Evolutionary conservation across 35 echinoderm and acorn worm species (phyloP).

Genomic region (Lytechinus pictus): DNA sequence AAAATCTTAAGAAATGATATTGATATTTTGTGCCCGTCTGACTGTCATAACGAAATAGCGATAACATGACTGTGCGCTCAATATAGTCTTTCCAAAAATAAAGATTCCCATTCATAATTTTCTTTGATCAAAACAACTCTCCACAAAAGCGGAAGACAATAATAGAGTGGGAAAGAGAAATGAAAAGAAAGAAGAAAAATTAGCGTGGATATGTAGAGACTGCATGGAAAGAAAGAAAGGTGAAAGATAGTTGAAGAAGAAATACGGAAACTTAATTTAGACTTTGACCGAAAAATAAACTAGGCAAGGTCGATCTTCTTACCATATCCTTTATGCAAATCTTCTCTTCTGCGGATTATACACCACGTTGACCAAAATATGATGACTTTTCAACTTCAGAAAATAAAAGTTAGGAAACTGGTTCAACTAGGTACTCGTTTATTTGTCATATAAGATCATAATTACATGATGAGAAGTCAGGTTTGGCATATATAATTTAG

Average conservation of each 20-base stretch:
- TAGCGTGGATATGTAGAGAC: background rate
- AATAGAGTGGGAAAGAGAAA: background rate
- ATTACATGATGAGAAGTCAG: no score
- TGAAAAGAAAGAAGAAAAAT: background rate
- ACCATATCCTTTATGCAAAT: background rate
- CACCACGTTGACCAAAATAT: background rate
- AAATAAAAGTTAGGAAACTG: background rate
- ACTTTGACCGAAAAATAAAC: slow-evolving; percentile 18
- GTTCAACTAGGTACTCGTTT: background rate
- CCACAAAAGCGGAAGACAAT: background rate
- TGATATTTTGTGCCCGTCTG: background rate
- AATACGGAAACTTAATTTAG: background rate
- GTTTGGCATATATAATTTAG: no score
- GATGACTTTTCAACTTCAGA: background rate
- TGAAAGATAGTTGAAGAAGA: background rate
- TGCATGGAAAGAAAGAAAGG: background rate
- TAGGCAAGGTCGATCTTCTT: background rate
- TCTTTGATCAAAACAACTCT: slow-evolving; percentile 32
- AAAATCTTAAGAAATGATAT: no score
- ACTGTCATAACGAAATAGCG: background rate
- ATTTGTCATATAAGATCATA: no score
- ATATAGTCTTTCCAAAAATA: slow-evolving; percentile 24
- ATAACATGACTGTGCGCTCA: background rate
- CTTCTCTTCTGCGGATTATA: background rate
- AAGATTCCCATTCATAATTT: slow-evolving; percentile 18